Percentiles rank a stretch among this genome's conserved stretches.
Conservation (phyloP, 2,797 vertebrate species). For the Ammospiza maritima region DNA sequence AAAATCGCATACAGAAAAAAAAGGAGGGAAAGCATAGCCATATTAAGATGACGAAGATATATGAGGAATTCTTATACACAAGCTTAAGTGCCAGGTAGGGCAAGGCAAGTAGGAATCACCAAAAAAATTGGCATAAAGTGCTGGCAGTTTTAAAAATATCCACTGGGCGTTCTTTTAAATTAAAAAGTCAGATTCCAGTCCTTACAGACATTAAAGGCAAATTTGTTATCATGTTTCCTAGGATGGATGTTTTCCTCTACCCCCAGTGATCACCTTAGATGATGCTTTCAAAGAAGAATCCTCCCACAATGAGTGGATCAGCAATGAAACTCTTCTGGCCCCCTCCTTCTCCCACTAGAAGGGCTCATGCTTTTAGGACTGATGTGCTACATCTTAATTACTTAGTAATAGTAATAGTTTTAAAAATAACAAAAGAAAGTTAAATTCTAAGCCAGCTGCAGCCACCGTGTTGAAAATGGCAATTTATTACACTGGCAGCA, state of each 20-base stretch:
- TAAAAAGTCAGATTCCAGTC: background rate
- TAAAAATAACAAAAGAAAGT: background rate
- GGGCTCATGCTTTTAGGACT: background rate
- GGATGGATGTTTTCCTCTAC: background rate
- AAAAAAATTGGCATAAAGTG: background rate
- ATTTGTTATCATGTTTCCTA: background rate
- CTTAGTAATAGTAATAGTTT: background rate
- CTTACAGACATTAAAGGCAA: background rate
- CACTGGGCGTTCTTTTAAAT: background rate
- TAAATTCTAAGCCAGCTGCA: background rate
- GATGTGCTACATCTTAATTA: background rate
- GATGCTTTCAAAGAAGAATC: background rate
- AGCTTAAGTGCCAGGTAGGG: background rate
- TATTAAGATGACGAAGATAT: background rate
- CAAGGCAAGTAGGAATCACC: background rate
- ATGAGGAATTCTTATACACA: background rate
- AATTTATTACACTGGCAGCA: background rate
- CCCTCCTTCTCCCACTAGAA: rapidly evolving
- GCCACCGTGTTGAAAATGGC: background rate
- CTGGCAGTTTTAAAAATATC: background rate
- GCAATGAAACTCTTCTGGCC: background rate
- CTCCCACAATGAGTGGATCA: background rate
- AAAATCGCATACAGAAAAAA: background rate
- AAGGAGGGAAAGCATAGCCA: background rate
- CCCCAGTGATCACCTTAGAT: background rate